Percentiles rank a stretch among this genome's conserved stretches.
These are phyloP conservation scores for Lochmaea capreae DNA, from an alignment of 2,888 invertebrate genomes.

Conservation along the genomic window DNA sequence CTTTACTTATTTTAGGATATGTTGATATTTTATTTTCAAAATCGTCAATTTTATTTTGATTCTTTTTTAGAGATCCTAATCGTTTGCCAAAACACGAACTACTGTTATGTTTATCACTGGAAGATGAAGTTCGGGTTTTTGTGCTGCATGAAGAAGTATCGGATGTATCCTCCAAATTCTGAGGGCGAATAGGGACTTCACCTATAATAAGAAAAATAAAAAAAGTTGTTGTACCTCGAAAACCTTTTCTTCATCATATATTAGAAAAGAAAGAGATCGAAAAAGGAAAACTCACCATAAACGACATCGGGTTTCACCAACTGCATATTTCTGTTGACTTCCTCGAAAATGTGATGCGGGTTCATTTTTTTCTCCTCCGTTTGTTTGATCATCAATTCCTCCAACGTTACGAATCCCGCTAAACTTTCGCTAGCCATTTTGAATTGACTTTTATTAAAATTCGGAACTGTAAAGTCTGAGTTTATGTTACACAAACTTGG, in stretches of 20 bases:
- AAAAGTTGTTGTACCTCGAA: conserved; percentile 3
- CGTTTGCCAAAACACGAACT: conserved; percentile 64
- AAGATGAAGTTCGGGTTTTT: conserved; percentile 53
- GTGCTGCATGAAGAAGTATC: conserved; percentile 36
- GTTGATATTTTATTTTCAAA: conserved; percentile 56
- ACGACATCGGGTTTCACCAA: conserved; percentile 70
- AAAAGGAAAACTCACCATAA: conserved; percentile 62
- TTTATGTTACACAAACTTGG: conserved; percentile 76
- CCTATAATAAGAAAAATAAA: conserved; percentile 45
- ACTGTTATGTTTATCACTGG: conserved; percentile 48
- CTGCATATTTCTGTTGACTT: conserved; percentile 58
- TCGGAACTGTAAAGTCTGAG: conserved; percentile 59
- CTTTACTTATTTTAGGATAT: conserved; percentile 59
- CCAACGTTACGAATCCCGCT: conserved; percentile 78
- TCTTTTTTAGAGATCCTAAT: conserved; percentile 60
- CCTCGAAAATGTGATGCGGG: conserved; percentile 58
- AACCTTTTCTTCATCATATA: too few species aligned
- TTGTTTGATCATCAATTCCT: conserved; percentile 84
- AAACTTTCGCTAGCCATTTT: conserved; percentile 70
- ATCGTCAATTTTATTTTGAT: conserved; percentile 53
- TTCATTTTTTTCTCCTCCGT: conserved; percentile 75
- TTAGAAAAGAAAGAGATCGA: neutral
- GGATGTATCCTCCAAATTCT: conserved; percentile 46
- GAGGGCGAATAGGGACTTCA: conserved; percentile 61
- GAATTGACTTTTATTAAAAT: conserved; percentile 57